Evolutionary conservation across 2,888 invertebrate genomes (phyloP).

Genomic region (Epirrita christyi): DNA sequence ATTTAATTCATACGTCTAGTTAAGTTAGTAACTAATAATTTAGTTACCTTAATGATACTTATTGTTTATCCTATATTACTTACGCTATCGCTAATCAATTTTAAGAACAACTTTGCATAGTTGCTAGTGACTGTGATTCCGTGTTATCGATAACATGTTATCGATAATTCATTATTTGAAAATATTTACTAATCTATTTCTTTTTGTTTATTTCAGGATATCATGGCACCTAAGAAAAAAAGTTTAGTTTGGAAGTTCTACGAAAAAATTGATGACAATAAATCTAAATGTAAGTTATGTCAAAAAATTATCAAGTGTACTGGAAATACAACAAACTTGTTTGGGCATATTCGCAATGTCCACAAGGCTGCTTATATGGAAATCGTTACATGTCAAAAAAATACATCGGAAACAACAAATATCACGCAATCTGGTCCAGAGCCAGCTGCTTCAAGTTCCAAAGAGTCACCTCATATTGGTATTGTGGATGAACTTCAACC

Average conservation of each 20-base stretch:
- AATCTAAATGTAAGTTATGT: conserved; percentile 37
- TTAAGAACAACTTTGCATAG: too few species aligned
- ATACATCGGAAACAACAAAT: conserved; percentile 37
- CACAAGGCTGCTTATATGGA: conserved; percentile 37
- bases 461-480: background rate
- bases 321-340: conserved; percentile 40
- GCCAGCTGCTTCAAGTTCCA: too few species aligned
- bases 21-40: too few species aligned
- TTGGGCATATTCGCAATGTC: conserved; percentile 39
- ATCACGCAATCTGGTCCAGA: conserved; percentile 32
- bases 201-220: too few species aligned
- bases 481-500: conserved; percentile 36
- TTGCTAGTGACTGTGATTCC: too few species aligned
- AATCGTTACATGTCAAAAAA: conserved; percentile 37
- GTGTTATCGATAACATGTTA: too few species aligned
- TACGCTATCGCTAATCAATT: too few species aligned
- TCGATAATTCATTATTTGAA: too few species aligned
- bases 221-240: conserved; percentile 24
- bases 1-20: too few species aligned
- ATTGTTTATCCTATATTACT: too few species aligned
- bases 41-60: too few species aligned
- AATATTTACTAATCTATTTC: too few species aligned
- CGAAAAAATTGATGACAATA: conserved; percentile 35
- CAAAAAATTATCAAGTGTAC: conserved; percentile 40
- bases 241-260: conserved; percentile 28